phyloP scores from a whole-genome alignment of 2,113 vertebrate genomes.

The Lutjanus erythropterus region DNA sequence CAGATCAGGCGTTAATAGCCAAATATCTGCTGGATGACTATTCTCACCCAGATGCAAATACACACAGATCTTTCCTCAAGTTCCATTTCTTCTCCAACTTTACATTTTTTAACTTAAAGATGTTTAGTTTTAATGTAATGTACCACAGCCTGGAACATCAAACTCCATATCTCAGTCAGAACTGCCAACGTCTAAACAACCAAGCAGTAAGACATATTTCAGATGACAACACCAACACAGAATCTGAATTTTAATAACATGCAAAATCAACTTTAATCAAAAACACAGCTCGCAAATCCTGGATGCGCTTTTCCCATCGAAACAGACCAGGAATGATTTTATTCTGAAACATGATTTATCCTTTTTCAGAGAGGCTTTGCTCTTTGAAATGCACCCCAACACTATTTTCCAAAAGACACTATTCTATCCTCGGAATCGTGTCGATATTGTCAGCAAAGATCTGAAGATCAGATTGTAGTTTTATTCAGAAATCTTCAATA shows the following conservation, averaged over 20 bases:
- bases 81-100: not conserved
- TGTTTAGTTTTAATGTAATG: not conserved
- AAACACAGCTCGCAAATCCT: constrained; percentile 5
- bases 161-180: not conserved
- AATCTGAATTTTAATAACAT: not conserved
- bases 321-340: not conserved
- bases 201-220: not conserved
- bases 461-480: constrained; percentile 8
- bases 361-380: not conserved
- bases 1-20: too few species aligned
- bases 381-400: constrained; percentile 4
- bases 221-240: not conserved
- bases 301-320: not conserved
- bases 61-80: not conserved
- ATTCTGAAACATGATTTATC: not conserved
- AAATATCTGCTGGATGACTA: too few species aligned
- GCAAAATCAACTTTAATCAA: constrained; percentile 12
- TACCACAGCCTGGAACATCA: not conserved
- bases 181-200: too few species aligned
- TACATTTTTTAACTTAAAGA: too few species aligned
- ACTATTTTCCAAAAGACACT: not conserved
- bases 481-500: constrained; percentile 6
- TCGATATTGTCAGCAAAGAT: constrained; percentile 6
- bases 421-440: not conserved
- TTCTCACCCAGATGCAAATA: too few species aligned